phyloP scores from a whole-genome alignment of 2,113 vertebrate species.

The Plecturocebus donacophilus region DNA sequence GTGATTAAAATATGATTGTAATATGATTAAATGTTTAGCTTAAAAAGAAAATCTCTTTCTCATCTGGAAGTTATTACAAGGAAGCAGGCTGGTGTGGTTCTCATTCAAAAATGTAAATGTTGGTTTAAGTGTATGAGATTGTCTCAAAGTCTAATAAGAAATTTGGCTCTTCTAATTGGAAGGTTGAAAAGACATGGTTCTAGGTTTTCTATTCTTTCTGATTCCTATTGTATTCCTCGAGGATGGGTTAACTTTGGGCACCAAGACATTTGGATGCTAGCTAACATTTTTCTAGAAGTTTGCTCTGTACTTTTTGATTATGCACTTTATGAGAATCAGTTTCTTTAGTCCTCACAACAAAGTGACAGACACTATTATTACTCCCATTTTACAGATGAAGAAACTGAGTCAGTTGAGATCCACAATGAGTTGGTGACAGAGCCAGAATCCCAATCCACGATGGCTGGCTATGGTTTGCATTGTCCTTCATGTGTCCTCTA shows the following conservation, averaged over 20 bases:
- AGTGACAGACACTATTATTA: neutral
- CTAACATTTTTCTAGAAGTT: neutral
- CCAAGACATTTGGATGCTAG: neutral
- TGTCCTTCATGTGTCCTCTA: neutral
- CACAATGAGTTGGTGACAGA: neutral
- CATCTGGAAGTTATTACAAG: conserved; percentile 31
- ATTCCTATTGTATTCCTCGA: neutral
- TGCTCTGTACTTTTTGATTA: neutral
- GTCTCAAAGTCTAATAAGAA: neutral
- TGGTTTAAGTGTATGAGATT: conserved; percentile 1
- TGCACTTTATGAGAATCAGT: neutral
- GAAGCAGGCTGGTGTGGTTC: neutral
- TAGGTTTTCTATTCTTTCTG: too few species aligned
- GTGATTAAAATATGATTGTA: conserved; percentile 62
- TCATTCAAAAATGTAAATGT: conserved; percentile 46
- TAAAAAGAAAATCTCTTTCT: conserved; percentile 50
- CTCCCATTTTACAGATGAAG: neutral
- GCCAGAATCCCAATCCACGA: neutral
- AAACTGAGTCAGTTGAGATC: neutral
- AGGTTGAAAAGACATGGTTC: too few species aligned
- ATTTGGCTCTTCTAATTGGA: neutral
- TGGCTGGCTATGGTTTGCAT: neutral
- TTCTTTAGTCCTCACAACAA: neutral
- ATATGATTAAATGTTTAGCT: conserved; percentile 56
- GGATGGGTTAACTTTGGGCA: neutral